Conservation (phyloP, 2,888 invertebrate genomes). For the Marronus borbonicus region DNA sequence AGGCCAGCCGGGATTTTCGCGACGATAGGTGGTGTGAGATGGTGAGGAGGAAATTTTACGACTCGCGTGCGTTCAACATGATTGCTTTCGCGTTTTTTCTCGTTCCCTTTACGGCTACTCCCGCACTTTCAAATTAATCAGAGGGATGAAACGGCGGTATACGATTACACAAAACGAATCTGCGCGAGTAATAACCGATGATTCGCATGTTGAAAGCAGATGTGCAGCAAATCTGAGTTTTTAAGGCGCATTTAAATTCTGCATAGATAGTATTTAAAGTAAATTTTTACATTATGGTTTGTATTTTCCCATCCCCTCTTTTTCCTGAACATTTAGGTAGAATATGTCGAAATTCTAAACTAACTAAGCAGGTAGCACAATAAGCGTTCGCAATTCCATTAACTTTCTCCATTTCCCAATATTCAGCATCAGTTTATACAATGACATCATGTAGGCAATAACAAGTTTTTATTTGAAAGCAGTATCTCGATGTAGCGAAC, state of each 20-base stretch:
- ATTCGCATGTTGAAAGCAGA: background rate
- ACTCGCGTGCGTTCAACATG: slow-evolving; percentile 25
- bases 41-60: background rate
- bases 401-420: too few species aligned
- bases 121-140: slow-evolving; percentile 15
- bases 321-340: too few species aligned
- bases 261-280: too few species aligned
- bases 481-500: slow-evolving; percentile 1
- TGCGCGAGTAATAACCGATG: background rate
- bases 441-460: too few species aligned
- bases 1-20: background rate
- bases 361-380: too few species aligned
- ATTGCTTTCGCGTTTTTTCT: slow-evolving; percentile 36
- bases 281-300: too few species aligned
- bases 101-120: background rate
- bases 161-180: background rate
- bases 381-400: too few species aligned
- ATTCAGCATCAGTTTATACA: too few species aligned
- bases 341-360: too few species aligned
- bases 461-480: background rate
- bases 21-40: background rate
- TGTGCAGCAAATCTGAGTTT: too few species aligned
- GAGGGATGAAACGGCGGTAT: background rate
- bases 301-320: too few species aligned
- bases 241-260: too few species aligned